Evolutionary conservation across 2,888 invertebrate genomes (phyloP).

Genomic region (Netelia virgata): DNA sequence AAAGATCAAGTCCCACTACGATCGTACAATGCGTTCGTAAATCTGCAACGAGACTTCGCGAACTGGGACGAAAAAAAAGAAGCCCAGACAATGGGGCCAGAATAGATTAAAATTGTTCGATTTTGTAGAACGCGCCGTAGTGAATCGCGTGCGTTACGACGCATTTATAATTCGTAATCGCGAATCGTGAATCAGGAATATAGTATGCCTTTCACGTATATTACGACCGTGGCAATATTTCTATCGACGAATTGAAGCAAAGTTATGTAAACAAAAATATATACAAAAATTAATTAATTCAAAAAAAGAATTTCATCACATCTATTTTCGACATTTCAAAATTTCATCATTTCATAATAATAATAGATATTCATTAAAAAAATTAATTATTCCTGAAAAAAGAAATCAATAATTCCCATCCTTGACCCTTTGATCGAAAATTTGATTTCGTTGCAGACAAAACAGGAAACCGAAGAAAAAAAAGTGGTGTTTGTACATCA

Average conservation of each 20-base stretch:
- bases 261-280: too few species aligned
- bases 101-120: slow-evolving; percentile 49
- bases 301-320: too few species aligned
- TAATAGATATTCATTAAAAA: too few species aligned
- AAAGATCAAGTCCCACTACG: slow-evolving; percentile 38
- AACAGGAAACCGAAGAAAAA: slow-evolving; percentile 1
- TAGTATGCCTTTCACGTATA: too few species aligned
- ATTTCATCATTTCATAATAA: too few species aligned
- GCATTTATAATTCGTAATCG: too few species aligned
- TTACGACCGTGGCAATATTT: too few species aligned
- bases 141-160: background rate
- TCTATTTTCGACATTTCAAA: too few species aligned
- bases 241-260: too few species aligned
- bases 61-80: slow-evolving; percentile 55
- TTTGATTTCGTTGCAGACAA: background rate
- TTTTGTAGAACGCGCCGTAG: slow-evolving; percentile 3
- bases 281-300: too few species aligned
- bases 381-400: too few species aligned
- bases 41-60: slow-evolving; percentile 28
- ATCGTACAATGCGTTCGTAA: slow-evolving; percentile 52
- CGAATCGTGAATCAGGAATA: too few species aligned
- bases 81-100: slow-evolving; percentile 44
- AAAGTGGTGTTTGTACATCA: slow-evolving; percentile 2
- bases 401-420: background rate
- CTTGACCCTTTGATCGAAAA: background rate